phyloP scores from a whole-genome alignment of 2,113 vertebrate species.

The Clarias batrachus region DNA sequence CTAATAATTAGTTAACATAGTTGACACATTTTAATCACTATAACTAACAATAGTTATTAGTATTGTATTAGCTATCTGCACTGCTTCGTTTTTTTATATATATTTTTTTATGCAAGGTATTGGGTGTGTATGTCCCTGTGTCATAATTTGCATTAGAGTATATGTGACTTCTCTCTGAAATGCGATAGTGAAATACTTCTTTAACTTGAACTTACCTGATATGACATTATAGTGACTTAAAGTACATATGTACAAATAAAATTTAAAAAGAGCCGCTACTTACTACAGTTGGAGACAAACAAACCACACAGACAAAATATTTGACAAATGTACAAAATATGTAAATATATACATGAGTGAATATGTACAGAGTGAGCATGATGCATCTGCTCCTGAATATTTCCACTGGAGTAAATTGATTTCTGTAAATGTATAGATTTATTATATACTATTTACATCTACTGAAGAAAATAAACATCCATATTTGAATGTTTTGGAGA shows the following conservation, averaged over 20 bases:
- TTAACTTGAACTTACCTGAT: background rate
- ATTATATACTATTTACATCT: background rate
- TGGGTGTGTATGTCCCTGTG: background rate
- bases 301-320: background rate
- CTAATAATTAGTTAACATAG: background rate
- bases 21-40: background rate
- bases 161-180: background rate
- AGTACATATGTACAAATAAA: background rate
- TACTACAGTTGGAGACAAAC: background rate
- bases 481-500: background rate
- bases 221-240: background rate
- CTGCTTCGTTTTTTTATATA: background rate
- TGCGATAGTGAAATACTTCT: background rate
- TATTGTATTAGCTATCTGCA: background rate
- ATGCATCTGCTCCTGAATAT: background rate
- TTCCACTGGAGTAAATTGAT: background rate
- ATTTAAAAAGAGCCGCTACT: background rate
- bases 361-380: background rate
- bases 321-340: slow-evolving; percentile 27
- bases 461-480: background rate
- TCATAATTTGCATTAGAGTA: background rate
- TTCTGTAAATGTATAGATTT: background rate
- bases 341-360: background rate
- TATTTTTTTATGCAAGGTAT: background rate
- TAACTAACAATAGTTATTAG: background rate